Evolutionary conservation across 1,140 invertebrate species (phyloP).

Genomic region (Archivesica marissinica): DNA sequence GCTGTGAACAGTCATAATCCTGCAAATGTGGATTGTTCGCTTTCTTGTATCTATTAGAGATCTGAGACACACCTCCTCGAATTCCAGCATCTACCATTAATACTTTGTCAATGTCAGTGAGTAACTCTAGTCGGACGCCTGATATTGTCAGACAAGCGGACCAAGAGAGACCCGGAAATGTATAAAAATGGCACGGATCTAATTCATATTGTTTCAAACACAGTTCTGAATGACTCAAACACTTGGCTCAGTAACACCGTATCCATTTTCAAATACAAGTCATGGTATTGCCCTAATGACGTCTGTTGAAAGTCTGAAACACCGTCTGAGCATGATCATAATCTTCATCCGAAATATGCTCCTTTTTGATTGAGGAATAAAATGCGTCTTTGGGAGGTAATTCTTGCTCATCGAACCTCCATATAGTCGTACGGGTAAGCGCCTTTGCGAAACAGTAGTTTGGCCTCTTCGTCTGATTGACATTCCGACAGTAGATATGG

Average conservation of each 20-base stretch:
- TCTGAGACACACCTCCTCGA: slow-evolving; percentile 61
- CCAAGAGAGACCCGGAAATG: background rate
- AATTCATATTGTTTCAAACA: slow-evolving; percentile 15
- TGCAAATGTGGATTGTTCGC: slow-evolving; percentile 65
- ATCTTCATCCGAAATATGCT: slow-evolving; percentile 46
- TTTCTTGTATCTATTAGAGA: slow-evolving; percentile 61
- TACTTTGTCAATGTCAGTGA: slow-evolving; percentile 69
- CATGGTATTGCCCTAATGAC: slow-evolving; percentile 60
- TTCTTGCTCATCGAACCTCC: slow-evolving; percentile 43
- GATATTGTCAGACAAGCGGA: slow-evolving; percentile 69
- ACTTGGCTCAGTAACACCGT: slow-evolving; percentile 54
- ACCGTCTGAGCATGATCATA: slow-evolving; percentile 63
- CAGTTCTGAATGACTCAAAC: slow-evolving; percentile 57
- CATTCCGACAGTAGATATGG: slow-evolving; percentile 34
- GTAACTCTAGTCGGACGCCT: slow-evolving; percentile 62
- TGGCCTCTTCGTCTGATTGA: background rate
- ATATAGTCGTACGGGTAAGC: slow-evolving; percentile 61
- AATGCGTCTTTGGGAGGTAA: slow-evolving; percentile 37
- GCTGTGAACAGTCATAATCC: slow-evolving; percentile 22
- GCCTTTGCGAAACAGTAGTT: slow-evolving; percentile 49
- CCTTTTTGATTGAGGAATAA: slow-evolving; percentile 13
- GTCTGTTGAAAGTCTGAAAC: too few species aligned
- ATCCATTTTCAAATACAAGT: slow-evolving; percentile 63
- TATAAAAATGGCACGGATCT: background rate
- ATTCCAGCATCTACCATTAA: slow-evolving; percentile 76